Base-by-base conservation (phyloP, 2,888 invertebrate genomes). In the Noctua comes region DNA sequence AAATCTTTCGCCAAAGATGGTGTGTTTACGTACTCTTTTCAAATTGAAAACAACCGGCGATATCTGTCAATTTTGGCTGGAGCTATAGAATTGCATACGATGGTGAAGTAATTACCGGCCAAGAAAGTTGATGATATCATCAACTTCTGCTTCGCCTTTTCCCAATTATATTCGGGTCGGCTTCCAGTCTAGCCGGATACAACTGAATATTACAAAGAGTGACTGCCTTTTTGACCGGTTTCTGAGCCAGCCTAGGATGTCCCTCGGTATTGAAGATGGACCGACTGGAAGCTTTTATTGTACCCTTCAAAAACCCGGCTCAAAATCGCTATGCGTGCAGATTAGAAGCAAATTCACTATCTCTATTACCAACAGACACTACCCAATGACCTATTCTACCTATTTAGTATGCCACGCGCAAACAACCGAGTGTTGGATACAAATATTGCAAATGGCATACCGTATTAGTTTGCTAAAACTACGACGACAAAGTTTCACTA, bases 401-500 rank as follows among this genome's bases (percentile, higher is more conserved):
- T 73, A 16, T 46, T 84, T 83, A 79, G 64, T 76, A 84, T 76
- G 73, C 86, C 24, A 40, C 31, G 46, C 51, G 21, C 57, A 51
- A 27, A 27, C 64, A 21, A 24, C 13, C 48, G 1, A 21, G 24
- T 31, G 66, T 76, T 68, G 24, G 73, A 57, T 21, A 31, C 69
- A 62, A 69, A 51, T 71, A 73, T 73, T 46, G 79, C 73, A 68
- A 73, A 83, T 64, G 43, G 75, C 43, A 70, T 83, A 71, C 73
- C 16, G 66, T 71, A 79, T 46, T 71, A 24, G 83, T 62, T 79
- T 68, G 84, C 86, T 62, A 68, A 77, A 70, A 71, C 62, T 73
- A 65, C n/a, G 10, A 21, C 57, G 11, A 54, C n/a, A 8, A 48
- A 65, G 83, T 83, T 82, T 82, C 76, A 65, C 72, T 75, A 48